Conservation (phyloP, 2,888 invertebrate genomes). For the Leucania comma region DNA sequence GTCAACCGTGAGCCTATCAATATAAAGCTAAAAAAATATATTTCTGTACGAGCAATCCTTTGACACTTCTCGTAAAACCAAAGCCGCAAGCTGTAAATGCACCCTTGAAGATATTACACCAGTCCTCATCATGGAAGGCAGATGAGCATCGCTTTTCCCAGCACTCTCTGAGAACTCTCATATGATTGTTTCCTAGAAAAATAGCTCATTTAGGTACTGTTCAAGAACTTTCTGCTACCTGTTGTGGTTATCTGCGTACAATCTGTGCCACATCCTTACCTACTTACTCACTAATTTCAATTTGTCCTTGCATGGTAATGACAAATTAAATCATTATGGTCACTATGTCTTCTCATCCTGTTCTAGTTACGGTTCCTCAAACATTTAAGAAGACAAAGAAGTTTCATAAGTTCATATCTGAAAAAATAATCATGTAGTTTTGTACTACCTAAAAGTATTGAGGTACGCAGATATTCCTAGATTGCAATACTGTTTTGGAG, state of each 20-base stretch:
- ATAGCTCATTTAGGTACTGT: slow-evolving; percentile 2
- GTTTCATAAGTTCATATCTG: background rate
- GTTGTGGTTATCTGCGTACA: background rate
- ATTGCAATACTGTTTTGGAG: too few species aligned
- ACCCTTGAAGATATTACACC: too few species aligned
- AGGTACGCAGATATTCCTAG: too few species aligned
- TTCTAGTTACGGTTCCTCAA: background rate
- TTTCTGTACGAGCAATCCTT: too few species aligned
- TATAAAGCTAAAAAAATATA: too few species aligned
- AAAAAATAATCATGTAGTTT: too few species aligned
- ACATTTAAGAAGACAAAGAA: background rate
- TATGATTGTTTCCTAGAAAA: slow-evolving; percentile 30
- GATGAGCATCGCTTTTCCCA: slow-evolving; percentile 28
- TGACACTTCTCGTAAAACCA: background rate
- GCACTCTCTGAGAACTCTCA: slow-evolving; percentile 13
- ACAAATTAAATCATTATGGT: background rate
- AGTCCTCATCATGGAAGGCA: background rate
- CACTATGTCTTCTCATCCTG: background rate
- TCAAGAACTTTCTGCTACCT: slow-evolving; percentile 8
- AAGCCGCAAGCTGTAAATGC: background rate
- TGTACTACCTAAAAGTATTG: too few species aligned
- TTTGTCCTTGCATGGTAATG: slow-evolving; percentile 1
- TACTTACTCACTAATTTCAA: slow-evolving; percentile 27
- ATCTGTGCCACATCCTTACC: background rate
- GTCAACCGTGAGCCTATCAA: too few species aligned